A percentile compares a stretch with the other conserved stretches of the same genome.
Evolutionary conservation across 2,888 invertebrate species (phyloP).

Genomic region (Chouioia cunea): DNA sequence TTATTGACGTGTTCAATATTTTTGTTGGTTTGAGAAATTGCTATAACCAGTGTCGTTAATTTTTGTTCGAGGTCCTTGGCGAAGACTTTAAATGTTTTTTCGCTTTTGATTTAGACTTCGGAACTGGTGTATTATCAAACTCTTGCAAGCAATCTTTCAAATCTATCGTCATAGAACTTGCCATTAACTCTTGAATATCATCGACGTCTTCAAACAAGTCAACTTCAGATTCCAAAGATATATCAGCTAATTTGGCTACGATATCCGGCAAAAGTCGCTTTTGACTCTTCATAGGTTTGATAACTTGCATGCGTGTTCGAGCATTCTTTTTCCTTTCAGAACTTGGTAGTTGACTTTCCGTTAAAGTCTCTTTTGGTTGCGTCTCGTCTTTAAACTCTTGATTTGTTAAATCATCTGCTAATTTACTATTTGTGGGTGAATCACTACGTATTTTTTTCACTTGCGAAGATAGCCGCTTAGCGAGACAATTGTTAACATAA

Average conservation of each 20-base stretch:
- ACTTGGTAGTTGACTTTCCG: no score
- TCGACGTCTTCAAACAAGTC: constrained; percentile 53
- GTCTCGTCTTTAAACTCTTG: constrained; percentile 51
- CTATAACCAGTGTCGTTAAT: no score
- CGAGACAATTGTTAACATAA: constrained; percentile 61
- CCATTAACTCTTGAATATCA: constrained; percentile 51
- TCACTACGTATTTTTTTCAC: constrained; percentile 34
- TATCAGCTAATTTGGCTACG: constrained; percentile 58
- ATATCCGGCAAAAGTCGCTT: constrained; percentile 62
- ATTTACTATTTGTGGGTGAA: constrained; percentile 19
- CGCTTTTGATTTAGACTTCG: no score
- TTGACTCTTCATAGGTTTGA: constrained; percentile 63
- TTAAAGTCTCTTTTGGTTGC: constrained; percentile 42
- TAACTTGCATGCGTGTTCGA: constrained; percentile 59
- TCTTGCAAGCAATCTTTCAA: constrained; percentile 68
- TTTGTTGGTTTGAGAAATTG: no score
- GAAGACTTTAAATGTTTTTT: no score
- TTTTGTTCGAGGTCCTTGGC: no score
- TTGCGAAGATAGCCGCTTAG: constrained; percentile 55
- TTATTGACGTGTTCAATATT: no score
- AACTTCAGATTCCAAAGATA: constrained; percentile 60
- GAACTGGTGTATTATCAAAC: constrained; percentile 57
- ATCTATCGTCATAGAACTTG: constrained; percentile 58
- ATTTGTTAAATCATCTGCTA: constrained; percentile 41
- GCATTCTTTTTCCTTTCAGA: constrained; percentile 53